A percentile compares a stretch with the other conserved stretches of the same genome.
These are phyloP conservation scores for Takifugu rubripes DNA, from an alignment of 2,797 vertebrate genomes.

Conservation along the genomic window DNA sequence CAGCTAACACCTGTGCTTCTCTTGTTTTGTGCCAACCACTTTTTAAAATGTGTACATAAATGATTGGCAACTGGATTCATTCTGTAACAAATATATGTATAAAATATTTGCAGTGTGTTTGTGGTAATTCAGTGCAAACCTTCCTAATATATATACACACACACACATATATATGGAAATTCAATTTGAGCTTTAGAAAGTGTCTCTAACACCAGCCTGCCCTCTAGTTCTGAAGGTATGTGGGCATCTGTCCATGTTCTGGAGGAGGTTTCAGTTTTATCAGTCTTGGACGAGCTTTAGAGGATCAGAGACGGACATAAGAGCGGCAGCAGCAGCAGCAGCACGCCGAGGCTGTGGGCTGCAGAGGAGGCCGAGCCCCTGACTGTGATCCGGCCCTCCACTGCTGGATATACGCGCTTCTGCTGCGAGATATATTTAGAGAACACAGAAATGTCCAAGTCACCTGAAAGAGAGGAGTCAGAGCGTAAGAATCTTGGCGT, in stretches of 20 bases:
- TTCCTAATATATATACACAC: too few relatives aligned
- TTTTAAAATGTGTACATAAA: conserved; percentile 19
- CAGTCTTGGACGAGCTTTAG: conserved; percentile 18
- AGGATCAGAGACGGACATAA: conserved; percentile 29
- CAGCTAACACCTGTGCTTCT: neutral
- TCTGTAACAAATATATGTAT: too few relatives aligned
- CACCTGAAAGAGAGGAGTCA: conserved; percentile 66
- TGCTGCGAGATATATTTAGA: conserved; percentile 80
- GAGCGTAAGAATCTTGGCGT: neutral
- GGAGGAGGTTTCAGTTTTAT: conserved; percentile 12
- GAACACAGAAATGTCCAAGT: conserved; percentile 79
- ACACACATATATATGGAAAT: too few relatives aligned
- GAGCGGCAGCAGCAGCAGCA: conserved; percentile 52
- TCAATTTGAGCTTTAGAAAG: too few relatives aligned
- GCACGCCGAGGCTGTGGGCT: conserved; percentile 18
- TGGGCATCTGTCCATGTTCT: neutral
- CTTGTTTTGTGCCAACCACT: conserved; percentile 12
- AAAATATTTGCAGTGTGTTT: too few relatives aligned
- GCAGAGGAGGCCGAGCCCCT: conserved; percentile 48
- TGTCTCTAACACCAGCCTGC: too few relatives aligned
- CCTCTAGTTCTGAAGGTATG: neutral
- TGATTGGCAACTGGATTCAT: too few relatives aligned
- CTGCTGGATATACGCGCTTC: conserved; percentile 78
- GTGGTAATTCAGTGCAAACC: too few relatives aligned
- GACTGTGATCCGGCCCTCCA: conserved; percentile 85